Evolutionary conservation across 2,113 vertebrate species (phyloP).

Genomic region (Lanius ludovicianus): DNA sequence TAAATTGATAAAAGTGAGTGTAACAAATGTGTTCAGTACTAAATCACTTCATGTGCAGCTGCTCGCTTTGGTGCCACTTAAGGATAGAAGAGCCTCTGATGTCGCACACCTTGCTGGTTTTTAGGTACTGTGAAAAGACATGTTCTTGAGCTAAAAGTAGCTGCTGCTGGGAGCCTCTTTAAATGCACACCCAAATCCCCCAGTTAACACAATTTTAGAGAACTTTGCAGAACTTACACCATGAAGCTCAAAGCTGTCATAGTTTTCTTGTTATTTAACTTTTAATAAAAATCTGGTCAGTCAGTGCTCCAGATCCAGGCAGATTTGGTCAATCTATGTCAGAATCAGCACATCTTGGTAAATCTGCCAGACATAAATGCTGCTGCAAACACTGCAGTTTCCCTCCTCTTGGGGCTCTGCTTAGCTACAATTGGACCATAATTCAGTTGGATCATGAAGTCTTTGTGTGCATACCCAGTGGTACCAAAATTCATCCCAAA

Average conservation of each 20-base stretch:
- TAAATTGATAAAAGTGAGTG: conserved; percentile 51
- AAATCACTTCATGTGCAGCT: conserved; percentile 29
- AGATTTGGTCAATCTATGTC: neutral
- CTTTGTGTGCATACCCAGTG: neutral
- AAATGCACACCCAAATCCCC: neutral
- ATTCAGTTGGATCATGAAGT: neutral
- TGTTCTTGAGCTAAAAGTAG: neutral
- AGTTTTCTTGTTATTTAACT: neutral
- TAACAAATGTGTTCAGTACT: conserved; percentile 48
- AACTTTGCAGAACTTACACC: neutral
- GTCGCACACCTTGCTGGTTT: neutral
- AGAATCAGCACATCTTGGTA: accelerated
- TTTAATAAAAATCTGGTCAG: neutral
- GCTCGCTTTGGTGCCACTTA: conserved; percentile 72
- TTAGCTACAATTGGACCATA: neutral
- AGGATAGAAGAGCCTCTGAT: neutral
- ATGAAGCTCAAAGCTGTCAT: neutral
- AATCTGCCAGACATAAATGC: neutral
- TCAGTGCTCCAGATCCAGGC: neutral
- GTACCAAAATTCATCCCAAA: neutral
- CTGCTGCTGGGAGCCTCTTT: neutral
- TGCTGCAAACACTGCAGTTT: neutral
- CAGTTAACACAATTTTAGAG: neutral
- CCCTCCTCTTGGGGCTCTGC: neutral
- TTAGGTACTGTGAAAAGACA: neutral